phyloP scores from a whole-genome alignment of 1,140 invertebrate genomes.

The Telenomus remus region DNA sequence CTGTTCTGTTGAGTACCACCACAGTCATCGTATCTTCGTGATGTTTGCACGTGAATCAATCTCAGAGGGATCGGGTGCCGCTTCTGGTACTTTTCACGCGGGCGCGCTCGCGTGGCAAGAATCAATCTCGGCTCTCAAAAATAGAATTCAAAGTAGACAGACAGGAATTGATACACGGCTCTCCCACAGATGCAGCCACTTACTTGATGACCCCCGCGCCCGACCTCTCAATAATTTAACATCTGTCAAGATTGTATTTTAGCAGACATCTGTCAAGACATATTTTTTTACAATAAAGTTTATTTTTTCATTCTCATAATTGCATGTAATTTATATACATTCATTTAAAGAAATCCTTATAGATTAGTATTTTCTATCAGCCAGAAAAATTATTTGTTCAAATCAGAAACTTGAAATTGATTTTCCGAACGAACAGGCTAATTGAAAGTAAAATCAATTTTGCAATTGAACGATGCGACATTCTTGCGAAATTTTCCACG shows the following conservation, averaged over 20 bases:
- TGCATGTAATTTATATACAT: too few relatives aligned
- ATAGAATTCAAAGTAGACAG: constrained; percentile 50
- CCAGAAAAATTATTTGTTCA: too few relatives aligned
- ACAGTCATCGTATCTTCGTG: constrained; percentile 30
- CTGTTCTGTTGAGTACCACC: constrained; percentile 14
- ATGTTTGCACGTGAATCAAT: constrained; percentile 50
- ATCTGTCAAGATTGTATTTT: constrained; percentile 60
- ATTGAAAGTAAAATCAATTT: constrained; percentile 45
- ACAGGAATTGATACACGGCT: constrained; percentile 54
- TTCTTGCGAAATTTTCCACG: constrained; percentile 48
- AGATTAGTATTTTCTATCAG: too few relatives aligned
- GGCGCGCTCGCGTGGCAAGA: constrained; percentile 52
- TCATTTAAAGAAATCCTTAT: too few relatives aligned
- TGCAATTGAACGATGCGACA: constrained; percentile 43
- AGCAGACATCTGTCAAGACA: constrained; percentile 56
- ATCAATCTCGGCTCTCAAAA: constrained; percentile 46
- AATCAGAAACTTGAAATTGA: not conserved
- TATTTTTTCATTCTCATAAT: constrained; percentile 9
- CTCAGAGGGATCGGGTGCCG: constrained; percentile 23
- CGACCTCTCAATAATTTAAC: constrained; percentile 56
- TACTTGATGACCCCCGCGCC: constrained; percentile 44
- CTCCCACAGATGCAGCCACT: constrained; percentile 52
- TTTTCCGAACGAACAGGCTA: too few relatives aligned
- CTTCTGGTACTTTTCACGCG: constrained; percentile 56
- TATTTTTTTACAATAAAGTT: not conserved